phyloP scores from a whole-genome alignment of 2,113 vertebrate genomes.

The Sula dactylatra region DNA sequence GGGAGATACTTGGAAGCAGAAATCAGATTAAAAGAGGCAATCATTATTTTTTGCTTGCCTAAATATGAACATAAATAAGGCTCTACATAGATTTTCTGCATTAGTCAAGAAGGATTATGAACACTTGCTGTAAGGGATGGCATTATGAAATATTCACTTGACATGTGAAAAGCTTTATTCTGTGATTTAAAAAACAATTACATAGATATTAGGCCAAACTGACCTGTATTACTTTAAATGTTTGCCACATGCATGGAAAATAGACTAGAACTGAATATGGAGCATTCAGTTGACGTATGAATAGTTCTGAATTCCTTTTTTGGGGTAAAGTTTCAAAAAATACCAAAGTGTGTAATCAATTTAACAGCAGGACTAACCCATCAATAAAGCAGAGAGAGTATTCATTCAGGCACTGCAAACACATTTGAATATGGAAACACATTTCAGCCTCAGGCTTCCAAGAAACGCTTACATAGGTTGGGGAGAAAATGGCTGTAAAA shows the following conservation, averaged over 20 bases:
- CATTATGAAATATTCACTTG: neutral
- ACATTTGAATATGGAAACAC: neutral
- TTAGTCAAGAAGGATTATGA: neutral
- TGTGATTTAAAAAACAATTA: neutral
- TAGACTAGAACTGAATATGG: neutral
- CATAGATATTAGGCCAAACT: neutral
- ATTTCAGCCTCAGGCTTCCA: neutral
- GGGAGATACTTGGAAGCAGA: constrained; percentile 6
- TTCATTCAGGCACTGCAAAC: neutral
- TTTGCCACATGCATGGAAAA: neutral
- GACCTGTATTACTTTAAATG: neutral
- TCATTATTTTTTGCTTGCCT: neutral
- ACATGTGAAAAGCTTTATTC: neutral
- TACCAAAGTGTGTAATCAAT: neutral
- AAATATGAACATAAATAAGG: constrained; percentile 20
- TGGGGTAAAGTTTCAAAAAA: neutral
- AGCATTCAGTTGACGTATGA: neutral
- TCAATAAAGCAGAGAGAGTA: neutral
- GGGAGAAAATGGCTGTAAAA: neutral
- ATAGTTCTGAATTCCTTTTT: neutral
- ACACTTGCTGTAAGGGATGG: neutral
- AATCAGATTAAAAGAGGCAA: constrained; percentile 30
- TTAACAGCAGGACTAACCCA: constrained; percentile 6
- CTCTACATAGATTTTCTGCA: neutral
- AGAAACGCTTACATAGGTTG: neutral